Evolutionary conservation across 1,140 invertebrate genomes (phyloP), one percentile per base, ranked within the genome.

Genomic region (Brachionus rotundiformis): DNA sequence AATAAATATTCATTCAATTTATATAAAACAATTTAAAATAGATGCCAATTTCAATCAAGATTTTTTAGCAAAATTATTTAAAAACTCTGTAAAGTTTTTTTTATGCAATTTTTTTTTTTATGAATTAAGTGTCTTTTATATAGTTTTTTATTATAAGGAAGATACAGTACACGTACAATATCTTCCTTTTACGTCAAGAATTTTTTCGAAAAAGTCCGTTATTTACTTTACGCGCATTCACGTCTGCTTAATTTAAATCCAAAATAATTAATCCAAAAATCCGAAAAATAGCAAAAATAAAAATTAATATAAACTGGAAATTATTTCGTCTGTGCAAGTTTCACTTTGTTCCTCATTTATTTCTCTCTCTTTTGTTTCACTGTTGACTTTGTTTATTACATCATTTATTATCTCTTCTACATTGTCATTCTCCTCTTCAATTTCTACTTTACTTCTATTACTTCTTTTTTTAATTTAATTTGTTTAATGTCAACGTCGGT

Each of bases 1-100:
- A 63, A 63, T 29, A 63, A 63, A 63, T 63, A 63, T 63, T 63
- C 27, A 29, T 63, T 63, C 27, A 63, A 63, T 49, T 49, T 49
- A 49, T 19, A 49, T 49, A 49, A 49, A n/a, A 49, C 44, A 49
- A 49, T 49, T 49, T 49, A 49, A 41, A 49, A 49, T 49, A 49
- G 44, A 49, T 49, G n/a, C 16, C 16, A 49, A 49, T 49, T 49
- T 49, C 44, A 49, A 49, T 49, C 44, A 49, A 49, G 44, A 49
- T 49, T 49, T 49, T 49, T 49, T 49, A 11, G 44, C 16, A 49
- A 49, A 49, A 49, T 49, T 19, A 49, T 49, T 49, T 49, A 49
- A 49, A 23, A 49, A 49, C 44, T 49, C 44, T 49, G 44, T 49
- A 19, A 49, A 49, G 44, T 49, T 49, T 49, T 49, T 49, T 49